A percentile compares a stretch with the other conserved stretches of the same genome.
Conservation (phyloP, 2,888 invertebrate genomes). For the Diadegma fenestrale region DNA sequence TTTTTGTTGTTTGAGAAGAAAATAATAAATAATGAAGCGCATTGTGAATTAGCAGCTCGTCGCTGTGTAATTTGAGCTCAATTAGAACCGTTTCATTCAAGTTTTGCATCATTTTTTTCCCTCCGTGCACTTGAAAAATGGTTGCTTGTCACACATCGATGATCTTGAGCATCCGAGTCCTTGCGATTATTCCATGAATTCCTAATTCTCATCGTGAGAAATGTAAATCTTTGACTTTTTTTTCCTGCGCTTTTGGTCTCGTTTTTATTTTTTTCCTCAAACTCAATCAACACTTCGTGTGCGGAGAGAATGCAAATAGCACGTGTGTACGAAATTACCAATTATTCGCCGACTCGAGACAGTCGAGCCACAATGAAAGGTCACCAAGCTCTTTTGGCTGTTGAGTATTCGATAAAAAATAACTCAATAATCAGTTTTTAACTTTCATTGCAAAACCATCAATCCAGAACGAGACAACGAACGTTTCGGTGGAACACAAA, state of each 20-base stretch:
- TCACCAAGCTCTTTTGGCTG: not conserved
- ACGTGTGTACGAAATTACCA: not conserved
- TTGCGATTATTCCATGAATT: constrained; percentile 28
- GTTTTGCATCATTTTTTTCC: not conserved
- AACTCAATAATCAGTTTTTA: not conserved
- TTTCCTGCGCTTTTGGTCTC: not conserved
- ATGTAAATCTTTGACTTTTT: constrained; percentile 35
- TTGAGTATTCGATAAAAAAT: not conserved
- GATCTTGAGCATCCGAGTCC: not conserved
- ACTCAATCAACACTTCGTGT: not conserved
- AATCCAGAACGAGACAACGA: not conserved
- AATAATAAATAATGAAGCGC: constrained; percentile 15
- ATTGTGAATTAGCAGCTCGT: not conserved
- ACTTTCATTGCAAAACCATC: not conserved
- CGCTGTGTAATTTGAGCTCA: constrained; percentile 4
- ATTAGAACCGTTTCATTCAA: constrained; percentile 1
- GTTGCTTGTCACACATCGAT: not conserved
- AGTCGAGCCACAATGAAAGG: not conserved
- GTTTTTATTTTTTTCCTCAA: not conserved
- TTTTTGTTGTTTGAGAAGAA: constrained; percentile 3
- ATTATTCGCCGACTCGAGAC: not conserved
- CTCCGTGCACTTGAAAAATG: not conserved
- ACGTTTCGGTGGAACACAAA: not conserved
- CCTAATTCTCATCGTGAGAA: constrained; percentile 38
- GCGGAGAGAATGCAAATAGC: not conserved